Base-by-base conservation (phyloP, 1,140 invertebrate species). In the Chymomyza costata region DNA sequence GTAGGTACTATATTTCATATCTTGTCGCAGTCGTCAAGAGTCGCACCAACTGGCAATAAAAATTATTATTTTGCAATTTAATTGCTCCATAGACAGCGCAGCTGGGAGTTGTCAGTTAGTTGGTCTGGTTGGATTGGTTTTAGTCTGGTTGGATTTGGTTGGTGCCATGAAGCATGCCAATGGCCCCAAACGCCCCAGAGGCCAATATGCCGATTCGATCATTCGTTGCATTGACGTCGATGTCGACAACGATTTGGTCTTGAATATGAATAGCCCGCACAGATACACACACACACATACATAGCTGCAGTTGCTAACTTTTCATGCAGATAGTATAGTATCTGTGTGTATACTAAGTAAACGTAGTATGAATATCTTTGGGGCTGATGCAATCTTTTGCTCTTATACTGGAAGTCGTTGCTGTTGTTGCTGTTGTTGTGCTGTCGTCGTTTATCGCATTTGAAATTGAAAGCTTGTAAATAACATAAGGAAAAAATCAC, bases 11-110 rank as follows among this genome's bases (percentile, higher is more conserved):
- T 25, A 3, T 25, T 25, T 25, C 3, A 8, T 8, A 25, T 5
- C 8, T 25, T 3, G 21, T 8, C 8, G 21, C 8, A 25, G 3
- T 25, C 21, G 21, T 25, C 21, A 25, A 25, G 3, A 3, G 21
- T 25, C 3, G 21, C 21, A 25, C 3, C 21, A 25, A 25, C 21
- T 25, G 70, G 53, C 56, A 63, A 66, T 78, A 78, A 76, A 78
- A 70, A 71, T 80, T 69, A 76, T 80, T 71, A 78, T 78, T 76
- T 78, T 62, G 63, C 71, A 70, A 76, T 78, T 76, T 78, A 76
- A 78, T 76, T 76, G 70, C 71, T 50, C 41, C 31, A 39, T 43
- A 19, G 41, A 52, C 55, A 67, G 51, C 54, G 31, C 21, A 38
- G n/a, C 38, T n/a, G n/a, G n/a, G n/a, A n/a, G n/a, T n/a, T n/a